Percentiles rank a stretch among this genome's conserved stretches.
phyloP scores from a whole-genome alignment of 2,797 vertebrate species.

The Crotalus adamanteus region DNA sequence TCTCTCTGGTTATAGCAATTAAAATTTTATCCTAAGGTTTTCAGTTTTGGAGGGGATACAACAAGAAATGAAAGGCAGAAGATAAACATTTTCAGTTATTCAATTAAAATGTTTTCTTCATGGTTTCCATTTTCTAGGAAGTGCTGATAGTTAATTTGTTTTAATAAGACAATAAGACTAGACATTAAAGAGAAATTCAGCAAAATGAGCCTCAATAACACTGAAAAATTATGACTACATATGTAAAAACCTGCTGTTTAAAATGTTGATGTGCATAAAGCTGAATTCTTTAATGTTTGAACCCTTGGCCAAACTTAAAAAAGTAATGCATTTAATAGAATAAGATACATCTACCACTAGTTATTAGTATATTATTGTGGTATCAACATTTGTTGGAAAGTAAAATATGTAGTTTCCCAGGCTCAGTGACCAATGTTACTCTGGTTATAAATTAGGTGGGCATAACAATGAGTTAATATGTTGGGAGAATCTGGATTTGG shows the following conservation, averaged over 20 bases:
- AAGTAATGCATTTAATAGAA: not conserved
- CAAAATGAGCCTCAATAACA: constrained; percentile 7
- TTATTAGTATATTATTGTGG: no score
- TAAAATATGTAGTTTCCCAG: not conserved
- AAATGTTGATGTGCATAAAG: not conserved
- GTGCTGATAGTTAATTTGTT: not conserved
- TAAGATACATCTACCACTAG: not conserved
- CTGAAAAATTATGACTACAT: constrained; percentile 9
- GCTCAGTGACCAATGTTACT: not conserved
- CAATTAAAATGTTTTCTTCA: constrained; percentile 25
- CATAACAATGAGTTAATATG: not conserved
- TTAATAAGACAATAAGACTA: constrained; percentile 10
- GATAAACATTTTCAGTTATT: constrained; percentile 27
- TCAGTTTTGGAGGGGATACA: not conserved
- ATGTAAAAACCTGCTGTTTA: not conserved
- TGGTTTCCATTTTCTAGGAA: constrained; percentile 30
- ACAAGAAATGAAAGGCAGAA: not conserved
- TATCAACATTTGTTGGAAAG: not conserved
- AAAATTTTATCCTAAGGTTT: not conserved
- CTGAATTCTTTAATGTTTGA: not conserved
- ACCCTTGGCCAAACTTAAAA: fast-evolving
- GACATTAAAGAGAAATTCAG: constrained; percentile 25
- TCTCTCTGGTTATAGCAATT: constrained; percentile 14
- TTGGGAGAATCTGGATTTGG: not conserved
- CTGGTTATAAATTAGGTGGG: not conserved